phyloP scores from a whole-genome alignment of 2,888 invertebrate genomes.

The Rhodophaea formosa region DNA sequence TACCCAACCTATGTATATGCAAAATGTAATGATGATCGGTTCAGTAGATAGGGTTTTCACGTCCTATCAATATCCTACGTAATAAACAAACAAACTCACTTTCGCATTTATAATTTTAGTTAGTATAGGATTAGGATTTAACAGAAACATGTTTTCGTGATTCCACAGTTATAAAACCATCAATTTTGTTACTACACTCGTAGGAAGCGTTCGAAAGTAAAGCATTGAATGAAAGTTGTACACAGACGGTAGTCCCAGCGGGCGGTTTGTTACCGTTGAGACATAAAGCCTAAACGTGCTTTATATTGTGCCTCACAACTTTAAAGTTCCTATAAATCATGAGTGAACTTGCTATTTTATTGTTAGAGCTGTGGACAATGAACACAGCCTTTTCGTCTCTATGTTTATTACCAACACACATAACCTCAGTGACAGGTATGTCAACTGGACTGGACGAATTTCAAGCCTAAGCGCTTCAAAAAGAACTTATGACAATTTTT shows the following conservation, averaged over 20 bases:
- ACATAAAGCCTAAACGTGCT: conserved; percentile 10
- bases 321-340: not conserved
- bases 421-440: no score
- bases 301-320: conserved; percentile 5
- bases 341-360: not conserved
- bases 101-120: no score
- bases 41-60: no score
- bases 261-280: conserved; percentile 7
- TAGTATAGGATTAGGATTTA: not conserved
- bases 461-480: no score
- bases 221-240: conserved; percentile 4
- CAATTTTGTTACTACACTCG: conserved; percentile 5
- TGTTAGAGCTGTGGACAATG: not conserved
- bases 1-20: no score
- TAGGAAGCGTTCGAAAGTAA: conserved; percentile 5
- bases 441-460: no score
- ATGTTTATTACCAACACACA: no score
- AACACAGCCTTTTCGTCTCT: not conserved
- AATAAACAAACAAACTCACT: no score
- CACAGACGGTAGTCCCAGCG: conserved; percentile 12
- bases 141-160: not conserved
- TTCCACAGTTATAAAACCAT: conserved; percentile 7
- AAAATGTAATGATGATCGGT: no score
- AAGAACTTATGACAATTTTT: no score
- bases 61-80: no score